Conservation (phyloP, 2,888 invertebrate species). For the Pseudanteris insignis region DNA sequence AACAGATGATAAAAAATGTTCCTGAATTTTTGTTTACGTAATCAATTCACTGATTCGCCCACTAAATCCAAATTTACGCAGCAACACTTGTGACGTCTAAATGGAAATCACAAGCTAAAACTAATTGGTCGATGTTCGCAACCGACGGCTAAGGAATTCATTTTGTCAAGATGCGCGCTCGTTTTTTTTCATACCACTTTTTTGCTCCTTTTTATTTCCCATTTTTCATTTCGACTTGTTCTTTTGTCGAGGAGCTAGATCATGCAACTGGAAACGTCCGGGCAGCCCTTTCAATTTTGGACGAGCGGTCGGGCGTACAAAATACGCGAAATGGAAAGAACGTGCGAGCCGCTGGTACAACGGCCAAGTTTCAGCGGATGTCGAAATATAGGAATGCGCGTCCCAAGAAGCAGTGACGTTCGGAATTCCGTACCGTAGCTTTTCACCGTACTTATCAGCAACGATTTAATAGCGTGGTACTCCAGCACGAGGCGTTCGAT, state of each 20-base stretch:
- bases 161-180: no score
- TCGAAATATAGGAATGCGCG: slow-evolving; percentile 33
- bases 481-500: slow-evolving; percentile 15
- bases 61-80: no score
- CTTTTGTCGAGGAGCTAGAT: slow-evolving; percentile 16
- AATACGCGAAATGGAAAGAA: slow-evolving; percentile 30
- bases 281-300: slow-evolving; percentile 39
- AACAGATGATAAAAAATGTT: no score
- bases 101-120: no score
- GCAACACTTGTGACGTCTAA: no score
- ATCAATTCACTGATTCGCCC: no score
- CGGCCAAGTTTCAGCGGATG: slow-evolving; percentile 29
- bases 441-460: slow-evolving; percentile 24
- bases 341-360: not conserved
- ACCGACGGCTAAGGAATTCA: no score
- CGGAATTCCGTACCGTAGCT: slow-evolving; percentile 26
- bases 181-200: no score
- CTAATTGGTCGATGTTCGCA: no score
- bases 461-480: slow-evolving; percentile 26
- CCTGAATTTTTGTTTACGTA: no score
- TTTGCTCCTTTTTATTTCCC: no score
- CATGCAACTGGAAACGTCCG: slow-evolving; percentile 42
- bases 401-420: slow-evolving; percentile 21
- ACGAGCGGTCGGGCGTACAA: slow-evolving; percentile 36
- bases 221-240: slow-evolving; percentile 37